A percentile compares a stretch with the other conserved stretches of the same genome.
These are phyloP conservation scores for Cichladusa arquata DNA, from an alignment of 2,113 vertebrate species.

Conservation along the genomic window DNA sequence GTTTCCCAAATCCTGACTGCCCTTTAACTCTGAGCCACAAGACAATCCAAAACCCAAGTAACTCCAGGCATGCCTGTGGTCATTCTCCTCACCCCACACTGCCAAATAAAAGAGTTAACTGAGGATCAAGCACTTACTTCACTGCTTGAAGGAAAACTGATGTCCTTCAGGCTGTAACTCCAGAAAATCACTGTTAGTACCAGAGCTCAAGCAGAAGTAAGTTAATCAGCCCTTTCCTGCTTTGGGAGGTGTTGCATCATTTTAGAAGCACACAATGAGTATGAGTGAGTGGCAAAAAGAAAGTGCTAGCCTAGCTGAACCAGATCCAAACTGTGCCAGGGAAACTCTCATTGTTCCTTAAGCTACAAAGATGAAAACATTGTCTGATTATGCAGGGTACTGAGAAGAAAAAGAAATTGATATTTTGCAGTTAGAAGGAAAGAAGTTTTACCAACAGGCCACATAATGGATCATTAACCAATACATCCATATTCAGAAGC, in stretches of 20 bases:
- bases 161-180: background rate
- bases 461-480: constrained; percentile 69
- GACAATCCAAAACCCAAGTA: background rate
- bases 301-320: background rate
- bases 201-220: background rate
- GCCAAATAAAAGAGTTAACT: background rate
- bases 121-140: background rate
- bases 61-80: background rate
- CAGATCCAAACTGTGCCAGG: background rate
- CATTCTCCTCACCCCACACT: rapidly evolving
- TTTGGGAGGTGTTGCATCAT: background rate
- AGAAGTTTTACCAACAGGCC: constrained; percentile 59
- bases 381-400: background rate
- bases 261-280: background rate
- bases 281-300: rapidly evolving
- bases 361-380: background rate
- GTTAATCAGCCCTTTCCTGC: background rate
- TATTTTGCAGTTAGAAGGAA: constrained; percentile 71
- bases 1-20: background rate
- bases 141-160: background rate
- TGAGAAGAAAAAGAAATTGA: background rate
- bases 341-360: background rate
- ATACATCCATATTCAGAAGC: constrained; percentile 58
- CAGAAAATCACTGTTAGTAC: background rate
- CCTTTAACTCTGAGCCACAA: background rate